phyloP scores from a whole-genome alignment of 2,797 vertebrate genomes.

The Crenuchus spilurus region DNA sequence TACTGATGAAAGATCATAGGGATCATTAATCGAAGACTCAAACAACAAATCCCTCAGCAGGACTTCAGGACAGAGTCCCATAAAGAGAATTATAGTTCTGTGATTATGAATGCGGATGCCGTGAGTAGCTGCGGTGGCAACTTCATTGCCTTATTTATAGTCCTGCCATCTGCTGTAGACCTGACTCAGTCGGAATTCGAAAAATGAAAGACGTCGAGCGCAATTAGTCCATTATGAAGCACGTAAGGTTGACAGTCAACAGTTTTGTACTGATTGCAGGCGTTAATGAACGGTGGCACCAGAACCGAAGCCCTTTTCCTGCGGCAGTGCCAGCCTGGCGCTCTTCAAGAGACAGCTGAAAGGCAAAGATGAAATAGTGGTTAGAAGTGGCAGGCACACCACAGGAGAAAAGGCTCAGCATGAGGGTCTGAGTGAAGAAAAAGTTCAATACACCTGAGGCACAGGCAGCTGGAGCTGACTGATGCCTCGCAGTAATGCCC shows the following conservation, averaged over 20 bases:
- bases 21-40: conserved; percentile 43
- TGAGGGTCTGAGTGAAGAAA: conserved; percentile 18
- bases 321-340: not conserved
- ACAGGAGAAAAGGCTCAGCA: conserved; percentile 33
- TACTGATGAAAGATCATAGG: conserved; percentile 45
- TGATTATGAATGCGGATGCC: conserved; percentile 1
- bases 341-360: conserved; percentile 13
- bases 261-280: conserved; percentile 9
- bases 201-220: not conserved
- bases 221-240: not conserved
- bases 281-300: conserved; percentile 17
- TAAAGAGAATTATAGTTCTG: conserved; percentile 23
- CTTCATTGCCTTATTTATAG: conserved; percentile 20
- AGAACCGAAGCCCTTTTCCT: conserved; percentile 24
- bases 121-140: not conserved
- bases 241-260: not conserved
- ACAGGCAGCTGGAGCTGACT: conserved; percentile 39
- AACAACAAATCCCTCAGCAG: conserved; percentile 33
- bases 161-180: not conserved
- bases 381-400: conserved; percentile 43
- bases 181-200: not conserved
- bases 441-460: conserved; percentile 28
- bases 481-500: conserved; percentile 6
- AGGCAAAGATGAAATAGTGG: conserved; percentile 28
- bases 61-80: conserved; percentile 6